Base-by-base conservation (phyloP, 2,888 invertebrate genomes). In the Drosophila birchii region DNA sequence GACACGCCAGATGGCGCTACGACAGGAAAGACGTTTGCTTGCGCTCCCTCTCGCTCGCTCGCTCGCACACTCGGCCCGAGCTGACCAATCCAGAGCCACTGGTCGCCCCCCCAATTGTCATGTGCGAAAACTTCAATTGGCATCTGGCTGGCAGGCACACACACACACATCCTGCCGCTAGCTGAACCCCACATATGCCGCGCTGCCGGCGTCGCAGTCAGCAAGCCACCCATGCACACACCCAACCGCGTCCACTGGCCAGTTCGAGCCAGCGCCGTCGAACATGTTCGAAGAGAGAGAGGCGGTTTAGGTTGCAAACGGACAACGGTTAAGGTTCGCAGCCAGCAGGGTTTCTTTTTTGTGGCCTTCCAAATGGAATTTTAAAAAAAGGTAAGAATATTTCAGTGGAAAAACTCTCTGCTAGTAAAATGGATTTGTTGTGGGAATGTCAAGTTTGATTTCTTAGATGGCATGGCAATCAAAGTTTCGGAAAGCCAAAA, bases 41-140 rank as follows among this genome's bases (percentile, higher is more conserved):
- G 0, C 9, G 3, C 36, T 5, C 34, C 32, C 32, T 23, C 51
- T 51, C 9, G 34, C 29, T 51, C 5, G 34, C 34, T 14, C 51
- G 9, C 34, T 51, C 51, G 32, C 32, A 5, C 53, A 51, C 57
- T 69, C 72, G 79, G 53, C 78, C 51, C 71, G 59, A 3, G 51
- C 11, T 86, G 87, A 81, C 84, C 84, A 85, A 86, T 84, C 85
- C 72, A 63, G 45, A 57, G 64, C 73, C 71, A 63, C 63, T 71
- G 69, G 68, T 82, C 80, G 82, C 75, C 82, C 84, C 84, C 77
- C 83, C 80, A 86, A 78, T 81, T 75, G 77, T 72, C 75, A 63
- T 59, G 80, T 58, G 68, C 81, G 81, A 76, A 69, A 83, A 83
- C 84, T 79, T 86, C 84, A 83, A 86, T 83, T 81, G 68, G 69